Percentiles rank a stretch among this genome's conserved stretches.
phyloP scores from a whole-genome alignment of 2,888 invertebrate species.

The Drosophila seclusa region DNA sequence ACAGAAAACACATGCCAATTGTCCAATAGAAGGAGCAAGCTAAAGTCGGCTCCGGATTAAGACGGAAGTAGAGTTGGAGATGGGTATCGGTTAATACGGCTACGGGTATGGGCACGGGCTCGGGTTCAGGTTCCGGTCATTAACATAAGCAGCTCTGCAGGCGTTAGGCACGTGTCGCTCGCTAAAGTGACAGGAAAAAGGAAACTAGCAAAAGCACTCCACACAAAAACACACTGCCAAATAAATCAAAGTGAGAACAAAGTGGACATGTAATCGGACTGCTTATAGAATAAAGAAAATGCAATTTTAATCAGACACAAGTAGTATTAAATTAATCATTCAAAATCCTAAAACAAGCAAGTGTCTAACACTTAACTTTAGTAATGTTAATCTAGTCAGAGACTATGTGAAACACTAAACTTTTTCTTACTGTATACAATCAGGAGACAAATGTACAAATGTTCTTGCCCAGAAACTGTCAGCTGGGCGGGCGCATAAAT shows the following conservation, averaged over 20 bases:
- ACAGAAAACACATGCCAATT: slow-evolving; percentile 72
- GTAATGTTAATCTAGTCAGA: not conserved
- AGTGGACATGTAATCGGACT: not conserved
- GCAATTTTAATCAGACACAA: not conserved
- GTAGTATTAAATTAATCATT: not conserved
- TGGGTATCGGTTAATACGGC: not conserved
- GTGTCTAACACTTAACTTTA: not conserved
- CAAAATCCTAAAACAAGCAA: not conserved
- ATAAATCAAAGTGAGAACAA: not conserved
- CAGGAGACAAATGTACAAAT: slow-evolving; percentile 23
- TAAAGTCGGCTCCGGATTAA: slow-evolving; percentile 39
- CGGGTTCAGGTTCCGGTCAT: slow-evolving; percentile 57
- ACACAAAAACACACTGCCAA: slow-evolving; percentile 18
- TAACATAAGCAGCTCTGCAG: slow-evolving; percentile 76
- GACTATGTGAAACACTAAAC: not conserved
- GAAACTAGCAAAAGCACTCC: slow-evolving; percentile 65
- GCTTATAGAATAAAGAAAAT: not conserved
- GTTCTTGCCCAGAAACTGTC: slow-evolving; percentile 59
- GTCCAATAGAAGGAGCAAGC: slow-evolving; percentile 44
- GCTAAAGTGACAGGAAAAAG: slow-evolving; percentile 51
- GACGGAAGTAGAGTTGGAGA: not conserved
- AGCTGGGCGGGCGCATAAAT: slow-evolving; percentile 65
- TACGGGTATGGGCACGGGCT: not conserved
- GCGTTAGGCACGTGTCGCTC: slow-evolving; percentile 66
- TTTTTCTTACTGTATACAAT: not conserved